Evolutionary conservation across 1,140 invertebrate genomes (phyloP), one percentile per base, ranked within the genome.

Genomic region (Gryon sp.): DNA sequence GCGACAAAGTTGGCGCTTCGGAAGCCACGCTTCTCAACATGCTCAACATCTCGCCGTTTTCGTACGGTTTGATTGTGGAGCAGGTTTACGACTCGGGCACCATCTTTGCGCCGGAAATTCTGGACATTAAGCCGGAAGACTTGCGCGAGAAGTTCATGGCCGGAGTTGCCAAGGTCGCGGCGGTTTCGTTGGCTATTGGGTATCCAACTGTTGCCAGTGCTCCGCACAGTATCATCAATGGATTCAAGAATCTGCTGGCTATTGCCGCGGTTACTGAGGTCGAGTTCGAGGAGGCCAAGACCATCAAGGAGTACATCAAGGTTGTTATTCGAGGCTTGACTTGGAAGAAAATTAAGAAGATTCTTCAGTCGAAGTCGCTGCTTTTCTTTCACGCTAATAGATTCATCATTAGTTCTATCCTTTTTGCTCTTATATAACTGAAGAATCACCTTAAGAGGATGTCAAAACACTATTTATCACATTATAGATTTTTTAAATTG

Each of bases 21-120:
- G 99, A 99, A 91, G 96, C 98, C 15, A 99, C 98, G 8, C 93
- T 99, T 41, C 91, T 99, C 52, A 99, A 99, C 92, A 99, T 99
- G 98, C 93, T 99, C 91, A 99, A 99, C 91, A 99, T 99, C 86
- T 99, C 97, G 88, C 99, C 99, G 24, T 99, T 99, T 91, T 98
- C 97, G 28, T 99, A 99, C 84, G 98, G 99, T 91, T 92, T 99
- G 78, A 89, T 96, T 11, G 96, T 99, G 55, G 93, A 95, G 86
- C 94, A 95, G 92, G 98, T 99, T 0, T 99, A 99, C 83, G 98
- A 99, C 88, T 98, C 97, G 82, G 98, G 99, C 60, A 98, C 97
- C 75, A 95, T 99, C 82, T 99, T 99, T 88, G 95, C 96, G 6
- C 98, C 98, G 4, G 94, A 94, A 66, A 98, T 99, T 83, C 90